A percentile compares a stretch with the other conserved stretches of the same genome.
These are phyloP conservation scores for Drosophila engyochracea DNA, from an alignment of 2,888 invertebrate genomes.

Conservation along the genomic window DNA sequence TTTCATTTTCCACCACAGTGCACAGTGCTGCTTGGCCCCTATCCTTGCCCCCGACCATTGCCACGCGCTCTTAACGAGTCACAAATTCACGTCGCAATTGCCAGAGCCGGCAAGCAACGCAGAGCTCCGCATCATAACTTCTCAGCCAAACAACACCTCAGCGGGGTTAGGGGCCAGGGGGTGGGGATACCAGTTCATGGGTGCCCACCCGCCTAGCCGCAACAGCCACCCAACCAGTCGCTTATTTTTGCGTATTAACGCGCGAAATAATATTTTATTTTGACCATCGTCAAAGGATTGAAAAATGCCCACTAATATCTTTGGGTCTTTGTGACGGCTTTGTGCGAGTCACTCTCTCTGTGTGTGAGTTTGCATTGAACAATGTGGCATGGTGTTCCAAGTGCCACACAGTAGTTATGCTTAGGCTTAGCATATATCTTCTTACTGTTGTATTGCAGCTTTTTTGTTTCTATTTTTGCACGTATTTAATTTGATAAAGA, in stretches of 20 bases:
- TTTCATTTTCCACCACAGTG: background rate
- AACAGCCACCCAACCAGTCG: conserved; percentile 71
- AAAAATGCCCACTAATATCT: conserved; percentile 85
- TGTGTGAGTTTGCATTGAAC: conserved; percentile 1
- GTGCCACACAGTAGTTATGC: conserved; percentile 38
- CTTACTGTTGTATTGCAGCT: conserved; percentile 12
- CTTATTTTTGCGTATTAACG: conserved; percentile 83
- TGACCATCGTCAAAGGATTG: conserved; percentile 85
- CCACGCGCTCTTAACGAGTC: conserved; percentile 80
- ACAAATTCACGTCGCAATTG: conserved; percentile 78
- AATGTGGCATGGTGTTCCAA: conserved; percentile 11
- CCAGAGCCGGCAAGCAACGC: conserved; percentile 38
- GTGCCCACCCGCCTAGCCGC: conserved; percentile 61
- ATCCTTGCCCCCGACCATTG: conserved; percentile 40
- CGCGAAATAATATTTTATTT: conserved; percentile 83
- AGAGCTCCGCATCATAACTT: conserved; percentile 77
- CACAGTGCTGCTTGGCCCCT: conserved; percentile 15
- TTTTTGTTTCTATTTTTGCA: conserved; percentile 2
- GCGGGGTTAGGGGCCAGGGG: background rate
- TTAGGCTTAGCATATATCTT: conserved; percentile 30
- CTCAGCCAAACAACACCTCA: conserved; percentile 82
- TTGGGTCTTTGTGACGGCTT: conserved; percentile 79
- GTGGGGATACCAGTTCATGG: conserved; percentile 31
- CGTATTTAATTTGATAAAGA: conserved; percentile 21
- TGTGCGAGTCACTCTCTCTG: conserved; percentile 43